Evolutionary conservation across 2,888 invertebrate genomes (phyloP).

Genomic region (Palloptera scutellata): DNA sequence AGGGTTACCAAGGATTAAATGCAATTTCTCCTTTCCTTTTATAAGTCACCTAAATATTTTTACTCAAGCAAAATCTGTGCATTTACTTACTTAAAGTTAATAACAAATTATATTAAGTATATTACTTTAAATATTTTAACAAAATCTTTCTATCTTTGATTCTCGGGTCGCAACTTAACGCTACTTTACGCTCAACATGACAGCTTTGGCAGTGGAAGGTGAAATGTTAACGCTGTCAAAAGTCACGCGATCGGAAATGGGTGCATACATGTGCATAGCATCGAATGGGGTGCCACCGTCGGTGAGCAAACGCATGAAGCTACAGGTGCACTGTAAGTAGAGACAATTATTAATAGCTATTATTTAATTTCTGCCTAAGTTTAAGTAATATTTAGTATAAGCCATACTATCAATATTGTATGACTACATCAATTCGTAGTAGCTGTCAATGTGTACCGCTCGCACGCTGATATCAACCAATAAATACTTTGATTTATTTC

Average conservation of each 20-base stretch:
- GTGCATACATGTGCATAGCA: slow-evolving; percentile 87
- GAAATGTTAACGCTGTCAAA: slow-evolving; percentile 83
- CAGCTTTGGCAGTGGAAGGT: slow-evolving; percentile 77
- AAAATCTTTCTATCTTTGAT: not conserved
- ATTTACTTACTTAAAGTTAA: too few relatives aligned
- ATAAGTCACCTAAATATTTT: too few relatives aligned
- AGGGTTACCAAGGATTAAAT: too few relatives aligned
- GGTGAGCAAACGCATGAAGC: slow-evolving; percentile 89
- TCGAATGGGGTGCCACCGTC: slow-evolving; percentile 88
- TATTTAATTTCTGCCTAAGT: not conserved
- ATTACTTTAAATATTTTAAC: too few relatives aligned
- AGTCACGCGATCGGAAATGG: slow-evolving; percentile 90
- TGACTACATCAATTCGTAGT: not conserved
- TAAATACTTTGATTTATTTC: slow-evolving; percentile 48
- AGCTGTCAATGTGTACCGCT: not conserved
- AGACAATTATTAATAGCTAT: not conserved
- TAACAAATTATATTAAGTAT: too few relatives aligned
- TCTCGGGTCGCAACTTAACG: not conserved
- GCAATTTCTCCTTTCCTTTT: too few relatives aligned
- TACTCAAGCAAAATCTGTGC: too few relatives aligned
- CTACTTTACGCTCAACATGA: slow-evolving; percentile 38
- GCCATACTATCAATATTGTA: not conserved
- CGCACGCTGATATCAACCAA: slow-evolving; percentile 34
- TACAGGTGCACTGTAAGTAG: slow-evolving; percentile 90
- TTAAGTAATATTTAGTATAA: not conserved